A percentile compares a stretch with the other conserved stretches of the same genome.
These are phyloP conservation scores for Platanista minor DNA, from an alignment of 2,113 vertebrate genomes.

Conservation along the genomic window DNA sequence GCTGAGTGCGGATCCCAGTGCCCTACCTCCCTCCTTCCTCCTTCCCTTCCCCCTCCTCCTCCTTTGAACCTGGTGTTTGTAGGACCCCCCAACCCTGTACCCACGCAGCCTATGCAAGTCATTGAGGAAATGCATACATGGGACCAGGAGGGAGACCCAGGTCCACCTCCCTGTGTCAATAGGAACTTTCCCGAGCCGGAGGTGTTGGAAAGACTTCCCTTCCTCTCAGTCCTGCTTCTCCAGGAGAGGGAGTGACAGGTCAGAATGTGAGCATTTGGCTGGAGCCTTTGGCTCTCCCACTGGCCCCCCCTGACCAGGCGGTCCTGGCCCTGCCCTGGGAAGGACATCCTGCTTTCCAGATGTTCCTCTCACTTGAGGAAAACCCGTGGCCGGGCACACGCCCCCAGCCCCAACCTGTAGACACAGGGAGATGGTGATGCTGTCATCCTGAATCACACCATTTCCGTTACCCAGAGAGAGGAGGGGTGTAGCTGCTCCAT, in stretches of 20 bases:
- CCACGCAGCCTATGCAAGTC: accelerated
- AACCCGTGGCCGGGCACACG: accelerated
- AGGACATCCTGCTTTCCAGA: accelerated
- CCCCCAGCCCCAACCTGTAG: background rate
- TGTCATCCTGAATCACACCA: accelerated
- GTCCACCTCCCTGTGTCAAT: accelerated
- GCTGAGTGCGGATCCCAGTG: accelerated
- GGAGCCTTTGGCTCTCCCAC: background rate
- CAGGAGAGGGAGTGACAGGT: no score
- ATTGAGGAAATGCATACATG: accelerated
- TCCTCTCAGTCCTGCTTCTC: no score
- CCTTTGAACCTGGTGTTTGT: background rate
- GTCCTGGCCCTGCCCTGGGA: background rate
- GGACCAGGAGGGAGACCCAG: background rate
- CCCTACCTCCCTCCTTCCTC: no score
- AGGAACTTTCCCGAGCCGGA: background rate
- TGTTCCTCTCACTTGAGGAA: accelerated
- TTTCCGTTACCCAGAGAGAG: accelerated
- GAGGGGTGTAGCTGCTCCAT: accelerated
- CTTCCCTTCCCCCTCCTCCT: accelerated
- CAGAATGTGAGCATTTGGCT: accelerated
- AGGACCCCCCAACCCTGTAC: accelerated
- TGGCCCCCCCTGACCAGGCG: background rate
- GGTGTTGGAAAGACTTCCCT: background rate
- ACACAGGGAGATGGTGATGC: no score